Evolutionary conservation across 2,797 vertebrate genomes (phyloP), one percentile per base, ranked within the genome.

Genomic region (Liasis olivaceus): DNA sequence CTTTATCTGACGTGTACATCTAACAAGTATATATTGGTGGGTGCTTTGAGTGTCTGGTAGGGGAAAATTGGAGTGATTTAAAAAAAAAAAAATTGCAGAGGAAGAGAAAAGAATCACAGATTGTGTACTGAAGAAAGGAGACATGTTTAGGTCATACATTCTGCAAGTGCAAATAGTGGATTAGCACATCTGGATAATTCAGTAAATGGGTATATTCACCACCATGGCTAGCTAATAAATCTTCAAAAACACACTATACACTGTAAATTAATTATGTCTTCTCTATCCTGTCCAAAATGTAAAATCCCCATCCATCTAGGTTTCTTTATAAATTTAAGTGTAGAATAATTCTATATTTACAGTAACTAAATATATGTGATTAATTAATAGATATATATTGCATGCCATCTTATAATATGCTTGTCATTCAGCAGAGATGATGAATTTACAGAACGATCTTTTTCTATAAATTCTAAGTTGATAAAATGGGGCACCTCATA

Each of bases 281-380:
- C 91, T 95, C 95, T 88, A 91, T 95, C 93, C 93, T 95, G n/a
- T 0, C 86, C n/a, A 56, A 95, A 92, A 96, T 95, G 93, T 85
- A 93, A 95, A 92, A 92, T 0, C 0, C 95, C 94, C 93, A 94
- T 95, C 94, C 96, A 91, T 91, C 95, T 95, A 92, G 93, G 20
- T 90, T 72, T 93, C 90, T 84, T 47, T 24, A 15, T 54, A 85
- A 15, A 72, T 31, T 17, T 72, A 36, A 72, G 14, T 72, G n/a
- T 72, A 36, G 66, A 72, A 36, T 72, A 17, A 15, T 72, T 31
- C 14, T 72, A 72, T 72, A 36, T 72, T 36, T 72, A 92, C 28
- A 92, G 95, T 96, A 96, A 96, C 96, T 96, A 95, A 96, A 95
- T 93, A 81, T 91, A 94, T 95, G 93, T 88, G 90, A 93, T 72